Percentiles rank a stretch among this genome's conserved stretches.
phyloP scores from a whole-genome alignment of 2,113 vertebrate genomes.

The Triplophysa siluroides region DNA sequence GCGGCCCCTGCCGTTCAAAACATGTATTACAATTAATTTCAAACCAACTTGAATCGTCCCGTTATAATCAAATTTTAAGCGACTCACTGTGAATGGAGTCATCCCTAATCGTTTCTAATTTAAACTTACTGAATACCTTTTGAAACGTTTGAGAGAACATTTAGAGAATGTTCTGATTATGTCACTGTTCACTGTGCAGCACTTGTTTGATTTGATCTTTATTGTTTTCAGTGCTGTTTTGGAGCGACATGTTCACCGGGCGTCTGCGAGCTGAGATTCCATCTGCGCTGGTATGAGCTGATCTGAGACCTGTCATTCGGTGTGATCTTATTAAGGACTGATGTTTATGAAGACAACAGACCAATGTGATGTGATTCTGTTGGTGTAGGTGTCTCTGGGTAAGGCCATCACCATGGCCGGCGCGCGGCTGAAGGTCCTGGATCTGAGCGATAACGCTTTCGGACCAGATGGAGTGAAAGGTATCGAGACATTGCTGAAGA shows the following conservation, averaged over 20 bases:
- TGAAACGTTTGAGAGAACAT: too few relatives aligned
- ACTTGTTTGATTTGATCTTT: background rate
- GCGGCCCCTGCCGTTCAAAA: too few relatives aligned
- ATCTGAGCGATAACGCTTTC: slow-evolving; percentile 98
- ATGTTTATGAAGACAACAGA: background rate
- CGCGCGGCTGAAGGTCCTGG: slow-evolving; percentile 86
- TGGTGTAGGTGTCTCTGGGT: slow-evolving; percentile 84
- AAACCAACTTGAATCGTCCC: too few relatives aligned
- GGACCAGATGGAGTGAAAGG: slow-evolving; percentile 93
- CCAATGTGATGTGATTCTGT: background rate
- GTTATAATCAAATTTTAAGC: too few relatives aligned
- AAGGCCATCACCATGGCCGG: slow-evolving; percentile 86
- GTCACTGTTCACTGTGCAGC: too few relatives aligned
- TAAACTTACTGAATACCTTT: too few relatives aligned
- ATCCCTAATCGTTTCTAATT: too few relatives aligned
- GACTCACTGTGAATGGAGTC: too few relatives aligned
- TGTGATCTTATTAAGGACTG: too few relatives aligned
- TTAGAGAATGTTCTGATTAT: too few relatives aligned
- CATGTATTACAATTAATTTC: too few relatives aligned
- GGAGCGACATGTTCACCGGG: slow-evolving; percentile 99
- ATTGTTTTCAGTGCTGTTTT: slow-evolving; percentile 82
- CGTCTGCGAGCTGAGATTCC: slow-evolving; percentile 95
- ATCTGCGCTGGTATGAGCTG: slow-evolving; percentile 86
- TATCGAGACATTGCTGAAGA: slow-evolving; percentile 90
- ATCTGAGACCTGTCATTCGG: background rate